Evolutionary conservation across 2,888 invertebrate species (phyloP).

Genomic region (Lamellibrachia columna): DNA sequence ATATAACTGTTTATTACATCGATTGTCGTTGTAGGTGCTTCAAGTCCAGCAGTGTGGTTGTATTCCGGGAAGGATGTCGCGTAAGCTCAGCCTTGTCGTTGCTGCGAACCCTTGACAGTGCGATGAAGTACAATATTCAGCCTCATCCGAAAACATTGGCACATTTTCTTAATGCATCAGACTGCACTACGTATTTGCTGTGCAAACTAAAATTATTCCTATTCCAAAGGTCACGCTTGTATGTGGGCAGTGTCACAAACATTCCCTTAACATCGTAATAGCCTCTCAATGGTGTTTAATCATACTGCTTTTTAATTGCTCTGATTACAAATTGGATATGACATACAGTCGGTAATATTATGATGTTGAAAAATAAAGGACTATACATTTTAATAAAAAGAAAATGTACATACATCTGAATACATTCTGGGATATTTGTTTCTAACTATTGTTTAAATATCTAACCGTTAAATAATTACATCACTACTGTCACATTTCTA

Average conservation of each 20-base stretch:
- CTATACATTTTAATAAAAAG: neutral
- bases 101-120: neutral
- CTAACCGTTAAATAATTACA: no score
- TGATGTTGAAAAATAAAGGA: neutral
- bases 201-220: neutral
- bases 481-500: no score
- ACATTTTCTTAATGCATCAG: neutral
- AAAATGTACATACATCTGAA: neutral
- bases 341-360: neutral
- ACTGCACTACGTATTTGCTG: neutral
- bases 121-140: neutral
- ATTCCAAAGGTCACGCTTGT: neutral
- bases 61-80: neutral
- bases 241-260: neutral
- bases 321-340: neutral
- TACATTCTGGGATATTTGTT: neutral
- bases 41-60: neutral
- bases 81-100: neutral
- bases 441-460: neutral
- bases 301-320: neutral
- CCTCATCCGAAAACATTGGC: neutral
- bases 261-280: neutral
- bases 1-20: neutral
- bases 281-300: neutral
- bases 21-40: neutral